Percentiles rank a stretch among this genome's conserved stretches.
Conservation (phyloP, 2,797 vertebrate genomes). For the Notolepis coatsorum region DNA sequence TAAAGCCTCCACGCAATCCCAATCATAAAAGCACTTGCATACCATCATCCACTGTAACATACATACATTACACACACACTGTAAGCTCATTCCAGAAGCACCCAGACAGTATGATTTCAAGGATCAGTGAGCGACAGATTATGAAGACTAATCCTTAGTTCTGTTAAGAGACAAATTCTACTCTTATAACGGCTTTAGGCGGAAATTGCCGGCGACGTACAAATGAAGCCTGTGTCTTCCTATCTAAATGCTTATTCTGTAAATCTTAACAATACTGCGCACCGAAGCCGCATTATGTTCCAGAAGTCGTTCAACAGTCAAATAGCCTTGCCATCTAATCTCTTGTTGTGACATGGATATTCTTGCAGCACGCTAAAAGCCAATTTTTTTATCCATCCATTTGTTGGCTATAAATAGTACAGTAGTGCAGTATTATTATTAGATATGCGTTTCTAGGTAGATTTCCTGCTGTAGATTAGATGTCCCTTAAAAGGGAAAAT, state of each 20-base stretch:
- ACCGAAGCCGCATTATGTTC: slow-evolving; percentile 54
- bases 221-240: slow-evolving; percentile 60
- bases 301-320: slow-evolving; percentile 46
- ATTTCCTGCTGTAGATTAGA: slow-evolving; percentile 8
- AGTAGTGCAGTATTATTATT: slow-evolving; percentile 2
- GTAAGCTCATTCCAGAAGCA: slow-evolving; percentile 76
- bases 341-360: slow-evolving; percentile 41
- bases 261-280: slow-evolving; percentile 12
- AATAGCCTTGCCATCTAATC: slow-evolving; percentile 39
- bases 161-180: slow-evolving; percentile 72
- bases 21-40: slow-evolving; percentile 63
- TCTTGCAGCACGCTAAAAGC: slow-evolving; percentile 19
- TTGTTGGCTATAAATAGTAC: neutral
- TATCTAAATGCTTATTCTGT: slow-evolving; percentile 47
- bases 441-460: neutral
- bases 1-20: slow-evolving; percentile 49
- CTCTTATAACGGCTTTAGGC: slow-evolving; percentile 67
- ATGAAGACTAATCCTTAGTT: slow-evolving; percentile 72
- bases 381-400: neutral
- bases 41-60: slow-evolving; percentile 60
- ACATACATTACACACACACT: slow-evolving; percentile 23
- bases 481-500: slow-evolving; percentile 21
- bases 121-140: slow-evolving; percentile 79
- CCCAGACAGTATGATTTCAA: slow-evolving; percentile 79
- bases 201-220: slow-evolving; percentile 63